phyloP scores from a whole-genome alignment of 2,888 invertebrate species.

The Zeuzera pyrina region DNA sequence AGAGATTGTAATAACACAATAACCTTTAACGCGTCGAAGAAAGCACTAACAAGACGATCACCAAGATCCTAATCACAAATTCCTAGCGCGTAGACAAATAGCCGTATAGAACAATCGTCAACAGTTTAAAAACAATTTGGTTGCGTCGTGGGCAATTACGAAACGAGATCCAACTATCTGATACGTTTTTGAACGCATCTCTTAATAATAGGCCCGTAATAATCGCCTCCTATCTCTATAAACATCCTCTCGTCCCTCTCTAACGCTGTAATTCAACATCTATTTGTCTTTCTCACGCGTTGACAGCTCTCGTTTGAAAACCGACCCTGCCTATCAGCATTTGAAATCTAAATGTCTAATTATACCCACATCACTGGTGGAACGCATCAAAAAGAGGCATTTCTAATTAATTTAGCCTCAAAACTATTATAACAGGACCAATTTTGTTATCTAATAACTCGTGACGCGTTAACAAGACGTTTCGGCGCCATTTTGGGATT shows the following conservation, averaged over 20 bases:
- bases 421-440: slow-evolving; percentile 68
- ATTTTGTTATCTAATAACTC: slow-evolving; percentile 69
- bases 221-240: slow-evolving; percentile 47
- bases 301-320: slow-evolving; percentile 59
- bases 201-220: slow-evolving; percentile 61
- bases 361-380: slow-evolving; percentile 68
- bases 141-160: slow-evolving; percentile 61
- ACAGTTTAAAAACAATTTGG: slow-evolving; percentile 67
- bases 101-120: slow-evolving; percentile 65
- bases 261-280: slow-evolving; percentile 19
- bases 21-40: slow-evolving; percentile 38
- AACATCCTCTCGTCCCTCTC: slow-evolving; percentile 30
- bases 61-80: slow-evolving; percentile 47
- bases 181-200: slow-evolving; percentile 59
- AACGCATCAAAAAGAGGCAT: slow-evolving; percentile 59
- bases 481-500: slow-evolving; percentile 50
- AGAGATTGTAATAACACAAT: slow-evolving; percentile 11
- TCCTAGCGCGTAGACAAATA: slow-evolving; percentile 64
- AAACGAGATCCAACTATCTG: slow-evolving; percentile 51
- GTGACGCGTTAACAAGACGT: slow-evolving; percentile 55
- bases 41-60: slow-evolving; percentile 38
- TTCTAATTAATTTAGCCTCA: slow-evolving; percentile 70
- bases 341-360: slow-evolving; percentile 67
- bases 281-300: slow-evolving; percentile 32
- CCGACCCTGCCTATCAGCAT: slow-evolving; percentile 50